Percentiles rank a stretch among this genome's conserved stretches.
Evolutionary conservation across 1,140 invertebrate genomes (phyloP).

Genomic region (Hylaeus volcanicus): DNA sequence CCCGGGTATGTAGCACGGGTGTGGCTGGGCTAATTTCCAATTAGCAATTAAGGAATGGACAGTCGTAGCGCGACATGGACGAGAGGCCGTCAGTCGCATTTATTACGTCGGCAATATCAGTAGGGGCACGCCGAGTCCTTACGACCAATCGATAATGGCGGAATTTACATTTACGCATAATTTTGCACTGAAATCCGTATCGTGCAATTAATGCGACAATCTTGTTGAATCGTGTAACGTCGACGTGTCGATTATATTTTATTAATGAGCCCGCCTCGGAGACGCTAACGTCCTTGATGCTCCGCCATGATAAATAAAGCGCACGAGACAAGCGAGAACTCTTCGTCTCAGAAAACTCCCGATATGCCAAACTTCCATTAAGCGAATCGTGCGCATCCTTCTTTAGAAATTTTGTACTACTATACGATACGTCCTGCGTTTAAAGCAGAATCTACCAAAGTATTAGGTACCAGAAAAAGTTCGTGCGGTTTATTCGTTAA

Average conservation of each 20-base stretch:
- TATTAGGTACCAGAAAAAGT: no score
- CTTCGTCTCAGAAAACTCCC: not conserved
- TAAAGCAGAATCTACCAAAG: no score
- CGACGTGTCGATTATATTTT: conserved; percentile 22
- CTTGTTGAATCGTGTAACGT: conserved; percentile 12
- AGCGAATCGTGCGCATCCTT: not conserved
- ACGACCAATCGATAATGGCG: conserved; percentile 20
- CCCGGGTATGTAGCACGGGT: not conserved
- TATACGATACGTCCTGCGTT: no score
- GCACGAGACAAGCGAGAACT: not conserved
- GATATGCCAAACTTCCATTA: not conserved
- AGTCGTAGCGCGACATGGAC: not conserved
- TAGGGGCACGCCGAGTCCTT: not conserved
- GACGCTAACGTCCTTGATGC: not conserved
- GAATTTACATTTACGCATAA: conserved; percentile 31
- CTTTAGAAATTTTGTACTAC: not conserved
- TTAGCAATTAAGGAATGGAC: not conserved
- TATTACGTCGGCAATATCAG: conserved; percentile 1
- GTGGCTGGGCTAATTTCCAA: not conserved
- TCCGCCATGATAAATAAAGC: not conserved
- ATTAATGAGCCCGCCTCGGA: conserved; percentile 1
- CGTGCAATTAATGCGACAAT: conserved; percentile 36
- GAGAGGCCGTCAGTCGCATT: not conserved
- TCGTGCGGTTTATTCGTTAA: no score
- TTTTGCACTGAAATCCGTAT: conserved; percentile 8